Conservation (phyloP, 2,113 vertebrate species). For the Erythrolamprus reginae region DNA sequence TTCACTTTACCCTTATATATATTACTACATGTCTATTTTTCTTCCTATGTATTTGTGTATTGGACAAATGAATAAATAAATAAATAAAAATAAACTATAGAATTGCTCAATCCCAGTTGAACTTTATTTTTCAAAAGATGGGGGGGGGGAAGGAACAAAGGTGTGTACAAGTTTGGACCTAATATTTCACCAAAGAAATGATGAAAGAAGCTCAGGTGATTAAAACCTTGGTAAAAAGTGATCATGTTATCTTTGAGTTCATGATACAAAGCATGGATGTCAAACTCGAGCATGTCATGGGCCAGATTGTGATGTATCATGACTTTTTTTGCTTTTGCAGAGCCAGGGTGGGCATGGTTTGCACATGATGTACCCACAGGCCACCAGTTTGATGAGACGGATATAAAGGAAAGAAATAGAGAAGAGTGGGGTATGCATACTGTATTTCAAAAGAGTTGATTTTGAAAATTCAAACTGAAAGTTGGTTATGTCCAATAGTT, state of each 20-base stretch:
- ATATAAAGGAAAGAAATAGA: neutral
- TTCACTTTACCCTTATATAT: no score
- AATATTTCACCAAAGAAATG: neutral
- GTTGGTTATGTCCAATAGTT: neutral
- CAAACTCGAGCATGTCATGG: no score
- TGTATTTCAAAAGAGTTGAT: neutral
- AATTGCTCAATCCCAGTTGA: neutral
- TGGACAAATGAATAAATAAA: no score
- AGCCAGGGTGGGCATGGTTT: no score
- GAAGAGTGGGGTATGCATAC: neutral
- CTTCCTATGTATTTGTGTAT: no score
- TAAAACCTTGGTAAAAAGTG: neutral
- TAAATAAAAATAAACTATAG: no score
- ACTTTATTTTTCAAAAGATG: neutral
- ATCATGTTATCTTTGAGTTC: neutral
- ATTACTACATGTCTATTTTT: no score
- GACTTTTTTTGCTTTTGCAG: no score
- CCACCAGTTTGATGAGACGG: no score
- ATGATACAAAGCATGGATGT: neutral
- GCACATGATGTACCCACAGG: fast-evolving
- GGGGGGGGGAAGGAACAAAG: neutral
- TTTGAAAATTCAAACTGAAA: neutral
- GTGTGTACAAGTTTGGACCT: neutral
- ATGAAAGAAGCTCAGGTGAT: neutral
- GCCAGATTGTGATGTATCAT: no score